Base-by-base conservation (phyloP, 2,113 vertebrate genomes). In the Varanus salvator region DNA sequence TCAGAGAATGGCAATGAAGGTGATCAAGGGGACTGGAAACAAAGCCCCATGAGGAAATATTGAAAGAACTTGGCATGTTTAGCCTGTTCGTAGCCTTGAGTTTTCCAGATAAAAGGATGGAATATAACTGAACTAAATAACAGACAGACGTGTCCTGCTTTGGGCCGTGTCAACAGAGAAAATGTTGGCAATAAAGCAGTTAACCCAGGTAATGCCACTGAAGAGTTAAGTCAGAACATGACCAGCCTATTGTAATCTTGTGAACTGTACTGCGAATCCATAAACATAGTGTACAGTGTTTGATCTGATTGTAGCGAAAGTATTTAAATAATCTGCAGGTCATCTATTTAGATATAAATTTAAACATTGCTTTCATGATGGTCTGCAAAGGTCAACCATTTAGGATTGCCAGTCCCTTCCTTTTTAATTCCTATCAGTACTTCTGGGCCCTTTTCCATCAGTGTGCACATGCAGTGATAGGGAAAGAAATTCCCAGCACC, bases 321-420 rank as follows among this genome's bases (percentile, higher is more conserved):
- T 60, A 17, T 69, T 17, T 69, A n/a, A n/a, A n/a, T n/a, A 57
- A 88, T 29, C 48, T 50, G 21, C 17, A 48, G 25, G 44, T 21
- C 64, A n/a, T 60, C 29, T 60, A 86, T 76, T 76, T 86, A 57
- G 85, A 77, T 64, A 76, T 29, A 21, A 57, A 77, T 89, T n/a
- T 50, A 76, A n/a, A 15, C 72, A 50, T 84, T 71, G 21, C 17
- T 87, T 69, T 74, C 2, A 3, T 76, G 57, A 44, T 57, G 48
- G 15, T 84, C 34, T 50, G 11, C 44, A 52, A 84, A 27, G 60
- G 60, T 68, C 31, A 64, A 3, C 27, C 21, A 11, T 6, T n/a
- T 38, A 12, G 29, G 44, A 31, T 84, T 50, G 27, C 48, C 48
- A 69, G 29, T 85, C 54, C 25, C 50, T 83, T 23, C 31, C 71